These are phyloP conservation scores for Leucania comma DNA, from an alignment of 2,888 invertebrate genomes.

Conservation along the genomic window DNA sequence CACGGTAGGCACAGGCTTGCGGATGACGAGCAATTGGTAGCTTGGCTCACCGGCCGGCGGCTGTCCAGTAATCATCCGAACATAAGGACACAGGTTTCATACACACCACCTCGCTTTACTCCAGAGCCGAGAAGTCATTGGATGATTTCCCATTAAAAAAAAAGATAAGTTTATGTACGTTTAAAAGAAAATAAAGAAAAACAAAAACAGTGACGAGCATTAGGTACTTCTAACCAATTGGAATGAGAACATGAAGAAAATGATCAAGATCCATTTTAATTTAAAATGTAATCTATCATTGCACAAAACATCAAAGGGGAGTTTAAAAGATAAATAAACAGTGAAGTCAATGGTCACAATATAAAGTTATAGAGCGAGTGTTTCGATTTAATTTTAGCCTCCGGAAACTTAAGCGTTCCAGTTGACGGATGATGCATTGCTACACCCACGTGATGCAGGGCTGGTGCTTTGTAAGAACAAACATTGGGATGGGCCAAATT, in stretches of 20 bases:
- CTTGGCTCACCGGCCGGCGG: no score
- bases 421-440: slow-evolving; percentile 69
- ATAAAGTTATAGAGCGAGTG: slow-evolving; percentile 31
- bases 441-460: slow-evolving; percentile 47
- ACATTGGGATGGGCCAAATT: neutral
- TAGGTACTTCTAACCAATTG: no score
- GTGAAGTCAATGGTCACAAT: slow-evolving; percentile 22
- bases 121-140: no score
- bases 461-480: slow-evolving; percentile 14
- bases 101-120: no score
- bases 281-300: slow-evolving; percentile 2
- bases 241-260: neutral
- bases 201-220: no score
- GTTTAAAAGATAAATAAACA: slow-evolving; percentile 8
- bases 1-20: no score
- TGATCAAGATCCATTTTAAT: neutral
- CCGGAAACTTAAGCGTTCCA: slow-evolving; percentile 72
- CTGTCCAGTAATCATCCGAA: no score
- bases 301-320: slow-evolving; percentile 9
- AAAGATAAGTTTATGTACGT: no score
- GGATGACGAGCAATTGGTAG: no score
- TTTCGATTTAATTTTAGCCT: slow-evolving; percentile 68
- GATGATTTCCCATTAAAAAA: no score
- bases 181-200: no score
- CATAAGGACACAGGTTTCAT: no score